Evolutionary conservation across 2,888 invertebrate species (phyloP).

Genomic region (Sericinus montela): DNA sequence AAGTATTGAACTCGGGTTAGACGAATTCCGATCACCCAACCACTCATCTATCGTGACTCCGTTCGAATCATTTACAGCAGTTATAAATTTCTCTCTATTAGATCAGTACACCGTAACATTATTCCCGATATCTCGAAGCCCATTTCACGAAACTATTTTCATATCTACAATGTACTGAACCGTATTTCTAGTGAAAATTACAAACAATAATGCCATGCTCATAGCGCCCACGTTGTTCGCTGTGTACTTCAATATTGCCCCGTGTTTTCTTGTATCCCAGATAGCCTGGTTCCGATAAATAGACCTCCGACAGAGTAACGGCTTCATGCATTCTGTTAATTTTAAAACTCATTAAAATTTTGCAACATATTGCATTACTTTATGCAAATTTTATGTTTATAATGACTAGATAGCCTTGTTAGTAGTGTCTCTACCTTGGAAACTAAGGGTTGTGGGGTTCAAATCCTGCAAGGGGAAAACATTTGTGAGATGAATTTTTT

Average conservation of each 20-base stretch:
- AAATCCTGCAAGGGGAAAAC: no score
- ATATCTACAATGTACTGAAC: conserved; percentile 8
- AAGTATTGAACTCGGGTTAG: no score
- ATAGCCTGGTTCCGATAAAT: conserved; percentile 11
- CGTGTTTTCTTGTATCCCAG: conserved; percentile 21
- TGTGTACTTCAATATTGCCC: conserved; percentile 20
- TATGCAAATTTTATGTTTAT: not conserved
- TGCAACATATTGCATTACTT: conserved; percentile 1
- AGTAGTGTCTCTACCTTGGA: no score
- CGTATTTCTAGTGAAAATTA: conserved; percentile 24
- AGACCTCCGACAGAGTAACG: conserved; percentile 2
- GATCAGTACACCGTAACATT: not conserved
- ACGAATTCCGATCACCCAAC: no score
- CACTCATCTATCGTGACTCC: no score
- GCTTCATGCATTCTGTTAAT: not conserved
- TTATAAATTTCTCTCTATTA: not conserved
- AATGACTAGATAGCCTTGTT: not conserved
- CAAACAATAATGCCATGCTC: conserved; percentile 25
- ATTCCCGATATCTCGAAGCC: conserved; percentile 3
- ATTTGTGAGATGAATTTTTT: no score
- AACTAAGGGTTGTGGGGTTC: no score
- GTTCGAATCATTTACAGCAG: not conserved
- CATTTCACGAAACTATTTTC: conserved; percentile 12
- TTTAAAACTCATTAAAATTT: conserved; percentile 9
- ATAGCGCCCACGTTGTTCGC: conserved; percentile 21